These are phyloP conservation scores for Melanostigma gelatinosum DNA, from an alignment of 2,113 vertebrate species.

Conservation along the genomic window DNA sequence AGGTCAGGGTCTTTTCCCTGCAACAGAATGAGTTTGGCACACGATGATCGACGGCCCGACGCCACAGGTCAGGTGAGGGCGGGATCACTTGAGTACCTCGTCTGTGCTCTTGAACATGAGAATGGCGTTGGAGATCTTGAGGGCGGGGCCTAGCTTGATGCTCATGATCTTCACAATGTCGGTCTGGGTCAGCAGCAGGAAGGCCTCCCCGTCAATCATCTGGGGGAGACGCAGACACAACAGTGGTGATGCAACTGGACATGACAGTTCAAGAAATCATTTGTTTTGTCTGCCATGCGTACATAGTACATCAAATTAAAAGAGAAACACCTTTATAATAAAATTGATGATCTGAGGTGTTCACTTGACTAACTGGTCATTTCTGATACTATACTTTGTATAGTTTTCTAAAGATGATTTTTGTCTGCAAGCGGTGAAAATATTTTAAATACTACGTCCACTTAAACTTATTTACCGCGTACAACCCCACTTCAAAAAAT, in stretches of 20 bases:
- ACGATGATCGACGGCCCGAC: constrained; percentile 52
- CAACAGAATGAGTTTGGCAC: constrained; percentile 77
- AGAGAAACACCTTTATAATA: not conserved
- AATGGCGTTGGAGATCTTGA: constrained; percentile 99
- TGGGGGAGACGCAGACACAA: constrained; percentile 66
- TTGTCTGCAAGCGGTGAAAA: not conserved
- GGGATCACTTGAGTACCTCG: constrained; percentile 91
- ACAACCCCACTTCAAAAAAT: not conserved
- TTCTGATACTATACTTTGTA: not conserved
- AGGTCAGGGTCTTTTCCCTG: constrained; percentile 66
- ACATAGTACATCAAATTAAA: not conserved
- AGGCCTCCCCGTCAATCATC: constrained; percentile 97
- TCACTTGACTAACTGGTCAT: not conserved
- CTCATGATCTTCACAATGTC: constrained; percentile 99
- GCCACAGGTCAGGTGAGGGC: constrained; percentile 3
- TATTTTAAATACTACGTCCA: not conserved
- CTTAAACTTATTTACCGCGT: not conserved
- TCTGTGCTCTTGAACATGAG: constrained; percentile 99
- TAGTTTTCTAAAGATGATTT: not conserved
- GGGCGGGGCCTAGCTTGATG: constrained; percentile 96
- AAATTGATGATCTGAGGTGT: not conserved
- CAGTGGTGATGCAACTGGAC: not conserved
- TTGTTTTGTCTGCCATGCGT: not conserved
- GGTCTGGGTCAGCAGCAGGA: constrained; percentile 95
- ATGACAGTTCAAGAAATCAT: not conserved